phyloP scores from a whole-genome alignment of 2,113 vertebrate species.

The Rostratula benghalensis region DNA sequence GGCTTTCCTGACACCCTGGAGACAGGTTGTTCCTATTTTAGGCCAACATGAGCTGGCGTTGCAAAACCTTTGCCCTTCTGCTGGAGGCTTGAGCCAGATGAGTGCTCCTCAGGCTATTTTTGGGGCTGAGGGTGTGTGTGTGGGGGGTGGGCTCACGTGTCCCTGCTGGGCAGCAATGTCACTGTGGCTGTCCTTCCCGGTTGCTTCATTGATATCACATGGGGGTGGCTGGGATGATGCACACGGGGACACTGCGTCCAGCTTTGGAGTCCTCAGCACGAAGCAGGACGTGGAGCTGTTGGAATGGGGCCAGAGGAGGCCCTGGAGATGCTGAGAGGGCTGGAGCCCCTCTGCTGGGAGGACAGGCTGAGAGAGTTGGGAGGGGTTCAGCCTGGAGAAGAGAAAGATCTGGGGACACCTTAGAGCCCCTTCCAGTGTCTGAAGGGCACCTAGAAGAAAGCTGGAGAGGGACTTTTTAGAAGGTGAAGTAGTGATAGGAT shows the following conservation, averaged over 20 bases:
- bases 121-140: background rate
- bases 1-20: background rate
- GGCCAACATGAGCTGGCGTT: background rate
- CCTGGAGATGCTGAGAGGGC: background rate
- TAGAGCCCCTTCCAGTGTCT: too few relatives aligned
- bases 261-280: background rate
- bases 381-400: too few relatives aligned
- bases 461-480: background rate
- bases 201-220: background rate
- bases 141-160: accelerated
- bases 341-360: background rate
- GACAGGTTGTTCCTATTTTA: constrained; percentile 7
- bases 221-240: background rate
- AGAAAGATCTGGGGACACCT: too few relatives aligned
- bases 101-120: constrained; percentile 2
- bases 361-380: background rate
- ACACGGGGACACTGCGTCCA: background rate
- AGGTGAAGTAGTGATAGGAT: background rate
- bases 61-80: background rate
- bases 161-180: background rate
- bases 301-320: background rate
- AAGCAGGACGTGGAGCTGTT: background rate
- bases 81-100: background rate
- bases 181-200: background rate
- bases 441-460: background rate